These are phyloP conservation scores for Neopipo cinnamomea DNA, from an alignment of 2,113 vertebrate genomes.

Conservation along the genomic window DNA sequence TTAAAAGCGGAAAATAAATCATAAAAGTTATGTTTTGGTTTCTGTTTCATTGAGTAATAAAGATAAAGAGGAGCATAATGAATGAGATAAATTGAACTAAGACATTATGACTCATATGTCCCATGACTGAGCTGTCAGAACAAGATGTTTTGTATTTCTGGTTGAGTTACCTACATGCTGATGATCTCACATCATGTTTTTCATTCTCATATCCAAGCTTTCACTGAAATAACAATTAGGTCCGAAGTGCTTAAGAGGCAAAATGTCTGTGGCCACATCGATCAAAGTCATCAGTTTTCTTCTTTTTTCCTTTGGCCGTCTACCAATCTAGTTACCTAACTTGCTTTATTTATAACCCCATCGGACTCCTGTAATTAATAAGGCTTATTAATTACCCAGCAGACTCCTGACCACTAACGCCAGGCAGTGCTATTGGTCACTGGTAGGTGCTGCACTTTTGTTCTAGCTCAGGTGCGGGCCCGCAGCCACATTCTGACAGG, in stretches of 20 bases:
- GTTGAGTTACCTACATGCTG: not conserved
- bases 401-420: not conserved
- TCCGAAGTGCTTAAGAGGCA: not conserved
- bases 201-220: not conserved
- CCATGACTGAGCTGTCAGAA: not conserved
- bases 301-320: not conserved
- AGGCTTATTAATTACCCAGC: not conserved
- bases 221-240: not conserved
- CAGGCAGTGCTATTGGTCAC: not conserved
- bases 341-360: not conserved
- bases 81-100: not conserved
- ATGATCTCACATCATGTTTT: not conserved
- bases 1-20: not conserved
- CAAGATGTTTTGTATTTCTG: not conserved
- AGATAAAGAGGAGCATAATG: not conserved
- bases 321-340: not conserved
- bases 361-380: not conserved
- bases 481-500: not conserved
- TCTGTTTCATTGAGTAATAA: not conserved
- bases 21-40: not conserved
- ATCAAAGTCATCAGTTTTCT: not conserved
- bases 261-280: not conserved
- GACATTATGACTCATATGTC: not conserved
- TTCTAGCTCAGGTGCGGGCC: not conserved
- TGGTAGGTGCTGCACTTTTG: not conserved